Base-by-base conservation (phyloP, 2,113 vertebrate species). In the Nanger granti region DNA sequence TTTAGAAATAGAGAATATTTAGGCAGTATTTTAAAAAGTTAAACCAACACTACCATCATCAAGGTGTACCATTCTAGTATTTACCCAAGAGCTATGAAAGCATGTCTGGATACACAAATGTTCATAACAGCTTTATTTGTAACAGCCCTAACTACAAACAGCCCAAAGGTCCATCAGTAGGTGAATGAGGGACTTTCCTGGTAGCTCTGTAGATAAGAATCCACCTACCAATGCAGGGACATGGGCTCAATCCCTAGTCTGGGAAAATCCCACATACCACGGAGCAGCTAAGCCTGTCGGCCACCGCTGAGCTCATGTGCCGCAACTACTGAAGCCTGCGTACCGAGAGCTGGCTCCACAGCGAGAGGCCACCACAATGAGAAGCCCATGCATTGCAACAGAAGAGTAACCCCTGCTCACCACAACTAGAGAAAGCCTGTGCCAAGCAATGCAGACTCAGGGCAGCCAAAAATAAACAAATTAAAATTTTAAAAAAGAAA, bases 301-400 rank as follows among this genome's bases (percentile, higher is more conserved):
- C 41, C 73, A 44, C 73, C 15, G 44, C 73, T 28, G 41, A 79
- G 73, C 73, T 44, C 37, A 8, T 1, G n/a, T 24, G n/a, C n/a
- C 0, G 8, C 69, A 73, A 73, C 69, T 41, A 24, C 69, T 41
- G 37, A 24, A 24, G 37, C 22, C 69, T 26, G 69, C 1, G 3
- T 15, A 28, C 12, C 0, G 2, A 28, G 12, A 24, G 41, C 22
- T 0, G 7, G 24, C 24, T 79, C 20, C 73, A 28, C 41, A 8
- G 24, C 7, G 6, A 44, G 41, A 44, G 22, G 37, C 73, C 24
- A 28, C 24, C 1, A 0, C 73, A 79, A 2, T 28, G 37, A 76
- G 37, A 44, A 28, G 41, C 12, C 73, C 24, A 44, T 0, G 3
- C 41, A 8, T 44, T 0, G 2, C 73, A 44, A 44, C 41, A 4